Evolutionary conservation across 2,113 vertebrate genomes (phyloP), one percentile per base, ranked within the genome.

Genomic region (Odontophorus gujanensis): DNA sequence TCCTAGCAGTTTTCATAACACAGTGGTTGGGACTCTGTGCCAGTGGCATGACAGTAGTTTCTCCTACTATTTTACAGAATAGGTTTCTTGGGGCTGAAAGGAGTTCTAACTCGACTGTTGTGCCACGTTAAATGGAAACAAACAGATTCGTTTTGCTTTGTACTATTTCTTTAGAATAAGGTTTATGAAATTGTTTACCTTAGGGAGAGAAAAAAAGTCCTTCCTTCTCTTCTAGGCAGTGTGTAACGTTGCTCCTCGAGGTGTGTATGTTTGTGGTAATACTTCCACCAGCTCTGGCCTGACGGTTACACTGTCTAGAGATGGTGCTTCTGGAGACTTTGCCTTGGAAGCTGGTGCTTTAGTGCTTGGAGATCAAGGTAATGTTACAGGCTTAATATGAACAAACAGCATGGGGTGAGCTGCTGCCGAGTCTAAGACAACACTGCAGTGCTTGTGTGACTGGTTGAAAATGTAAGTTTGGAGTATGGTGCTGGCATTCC

Each of bases 281-380:
- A 99, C 99, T n/a, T 99, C 99, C 13, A 99, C 99, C 78, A 98
- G 98, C 40, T 98, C 99, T 93, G 99, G 99, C 66, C 96, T 99
- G 77, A 99, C 99, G 2, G 99, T 99, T 43, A 99, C 98, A 21
- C 97, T 99, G 91, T 99, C 98, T 82, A 98, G 98, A 97, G 99
- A 99, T 45, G 95, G 98, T 16, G 97, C 98, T 73, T 98, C 98
- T 85, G 99, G 99, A 85, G 99, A 99, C 91, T 99, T 98, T 95
- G 98, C 99, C 77, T 97, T 99, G 90, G 99, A 99, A 98, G 99
- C 99, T 24, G 99, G 99, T 81, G 99, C 99, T 26, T 97, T 99
- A 69, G 99, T 99, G 67, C 97, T 99, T 95, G 99, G 98, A 88
- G 99, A 99, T 97, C 99, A 99, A 98, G 99, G 99, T 99, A 97